Evolutionary conservation across 2,888 invertebrate species (phyloP), one percentile per base, ranked within the genome.

Genomic region (Drosophila lacicola): DNA sequence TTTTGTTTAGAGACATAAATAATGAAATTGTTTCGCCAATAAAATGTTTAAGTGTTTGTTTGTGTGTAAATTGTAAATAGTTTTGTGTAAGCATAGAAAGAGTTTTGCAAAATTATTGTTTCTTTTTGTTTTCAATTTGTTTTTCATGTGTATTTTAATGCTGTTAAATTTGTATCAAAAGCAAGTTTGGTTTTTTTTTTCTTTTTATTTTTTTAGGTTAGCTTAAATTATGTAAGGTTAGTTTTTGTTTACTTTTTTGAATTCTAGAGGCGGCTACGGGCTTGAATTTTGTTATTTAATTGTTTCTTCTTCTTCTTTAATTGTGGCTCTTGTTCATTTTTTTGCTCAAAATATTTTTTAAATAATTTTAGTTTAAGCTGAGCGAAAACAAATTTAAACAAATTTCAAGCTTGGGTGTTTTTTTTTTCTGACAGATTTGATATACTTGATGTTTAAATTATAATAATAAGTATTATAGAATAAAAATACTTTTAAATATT

Each of bases 1-100:
- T 74, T 72, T 47, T 37, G 55, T 68, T 70, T 53, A 47, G 58
- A 56, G 71, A 75, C 75, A 73, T 70, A 74, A 74, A 72, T 80
- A 56, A 77, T 72, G 56, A 63, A 67, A 60, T 75, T 74, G 82
- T 74, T 74, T 74, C 82, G 90, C 88, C 89, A 86, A 90, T 88
- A 90, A 86, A 82, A 76, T 72, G 63, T 75, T 82, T 73, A 63
- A 60, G 68, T 68, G 77, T 75, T 57, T 71, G 29, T 29, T 64
- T 56, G 61, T 67, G 71, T 72, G 58, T 79, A 53, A 54, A 64
- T 58, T 84, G 74, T 73, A 74, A 70, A 78, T 80, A 72, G 69
- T 77, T 74, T 70, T 68, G 70, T 79, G 63, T 74, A 73, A 82
- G 88, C 82, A 82, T 82, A 74, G 82, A 82, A 71, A 71, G 68